phyloP scores from a whole-genome alignment of 2,113 vertebrate species.

The Hoplias malabaricus region DNA sequence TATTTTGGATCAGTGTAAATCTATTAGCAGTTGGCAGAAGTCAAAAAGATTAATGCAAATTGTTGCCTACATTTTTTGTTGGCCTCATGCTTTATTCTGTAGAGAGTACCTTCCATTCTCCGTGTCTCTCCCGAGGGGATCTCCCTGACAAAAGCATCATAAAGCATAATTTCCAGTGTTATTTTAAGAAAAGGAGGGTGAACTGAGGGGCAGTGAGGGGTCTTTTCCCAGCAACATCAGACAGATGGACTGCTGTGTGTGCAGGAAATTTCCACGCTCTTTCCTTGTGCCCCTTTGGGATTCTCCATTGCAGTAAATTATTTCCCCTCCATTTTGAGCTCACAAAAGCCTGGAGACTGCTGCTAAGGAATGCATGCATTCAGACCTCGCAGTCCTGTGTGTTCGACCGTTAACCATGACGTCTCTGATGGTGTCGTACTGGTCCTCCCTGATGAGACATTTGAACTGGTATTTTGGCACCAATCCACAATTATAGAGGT shows the following conservation, averaged over 20 bases:
- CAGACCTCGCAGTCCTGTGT: neutral
- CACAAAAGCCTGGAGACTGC: neutral
- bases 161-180: neutral
- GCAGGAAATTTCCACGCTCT: constrained; percentile 49
- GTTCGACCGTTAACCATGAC: neutral
- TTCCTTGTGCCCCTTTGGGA: constrained; percentile 11
- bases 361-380: neutral
- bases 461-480: neutral
- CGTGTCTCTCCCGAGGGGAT: too few relatives aligned
- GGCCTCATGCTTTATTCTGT: too few relatives aligned
- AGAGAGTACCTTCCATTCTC: too few relatives aligned
- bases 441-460: neutral
- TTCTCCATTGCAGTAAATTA: constrained; percentile 44
- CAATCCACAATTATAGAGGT: neutral
- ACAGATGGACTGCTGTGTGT: constrained; percentile 46
- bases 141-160: neutral
- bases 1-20: too few relatives aligned
- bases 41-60: too few relatives aligned
- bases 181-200: neutral
- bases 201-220: neutral
- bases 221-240: neutral
- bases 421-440: neutral
- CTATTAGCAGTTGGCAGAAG: too few relatives aligned
- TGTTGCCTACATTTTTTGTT: too few relatives aligned
- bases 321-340: constrained; percentile 33